Base-by-base conservation (phyloP, 2,888 invertebrate species). In the Drosophila buzzatii region DNA sequence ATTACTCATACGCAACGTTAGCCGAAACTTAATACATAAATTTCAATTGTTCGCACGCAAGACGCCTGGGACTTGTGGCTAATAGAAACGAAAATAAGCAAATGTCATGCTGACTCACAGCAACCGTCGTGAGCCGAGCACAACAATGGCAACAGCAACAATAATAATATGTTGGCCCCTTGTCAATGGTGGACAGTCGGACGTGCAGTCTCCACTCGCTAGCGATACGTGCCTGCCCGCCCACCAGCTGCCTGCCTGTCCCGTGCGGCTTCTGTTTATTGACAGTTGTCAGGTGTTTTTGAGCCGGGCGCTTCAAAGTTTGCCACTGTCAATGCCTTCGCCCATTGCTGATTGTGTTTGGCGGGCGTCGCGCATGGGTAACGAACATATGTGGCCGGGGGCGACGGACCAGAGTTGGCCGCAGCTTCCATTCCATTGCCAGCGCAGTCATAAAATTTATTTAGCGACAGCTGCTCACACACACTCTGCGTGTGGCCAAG, bases 31-130 rank as follows among this genome's bases (percentile, higher is more conserved):
- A 51, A 66, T 58, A 27, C 63, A 64, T 76, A 64, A 79, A 73
- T 79, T 66, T 76, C 66, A 75, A 78, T 76, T 79, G 79, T 58
- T 77, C 27, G 57, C 65, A 67, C 66, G 56, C 41, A 37, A 57
- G 60, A 51, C 69, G 57, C 57, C 12, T 27, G 63, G 67, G 60
- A 56, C 65, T 51, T 60, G 53, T 9, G 63, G 44, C 74, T 80
- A 79, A 84, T 82, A 77, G 79, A 77, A 77, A 78, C 79, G 69
- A 77, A 81, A 82, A 81, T 87, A 87, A 77, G 60, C 70, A 70
- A 86, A 72, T 73, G 83, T 84, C 83, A 86, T 83, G 84, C 86
- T 77, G 83, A 82, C 73, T 79, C 76, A 73, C 65, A 76, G 10
- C 62, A 68, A 49, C 31, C 14, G 27, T 6, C 14, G 27, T 6